These are phyloP conservation scores for Trichoplax adhaerens DNA, from an alignment of 37 sponge, comb jelly and placozoan species.

Conservation along the genomic window DNA sequence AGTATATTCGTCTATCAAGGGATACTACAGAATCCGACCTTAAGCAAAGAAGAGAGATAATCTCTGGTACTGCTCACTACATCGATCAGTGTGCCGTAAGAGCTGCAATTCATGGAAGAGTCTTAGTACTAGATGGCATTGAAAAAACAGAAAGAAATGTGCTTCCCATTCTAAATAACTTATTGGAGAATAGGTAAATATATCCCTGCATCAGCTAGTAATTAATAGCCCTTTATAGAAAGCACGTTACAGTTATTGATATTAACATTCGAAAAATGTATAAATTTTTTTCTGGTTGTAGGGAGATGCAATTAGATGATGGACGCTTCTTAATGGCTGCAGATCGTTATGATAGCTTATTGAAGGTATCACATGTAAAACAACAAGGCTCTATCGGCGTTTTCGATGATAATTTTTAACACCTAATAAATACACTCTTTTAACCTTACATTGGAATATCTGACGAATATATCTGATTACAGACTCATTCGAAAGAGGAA, in stretches of 20 bases:
- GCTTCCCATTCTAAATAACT: conserved; percentile 71
- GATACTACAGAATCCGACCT: conserved; percentile 84
- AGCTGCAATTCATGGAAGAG: conserved; percentile 59
- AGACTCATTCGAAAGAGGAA: conserved; percentile 33
- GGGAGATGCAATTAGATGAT: conserved; percentile 86
- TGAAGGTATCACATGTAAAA: conserved; percentile 9
- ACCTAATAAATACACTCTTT: neutral
- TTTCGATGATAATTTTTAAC: neutral
- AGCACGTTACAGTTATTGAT: too few relatives aligned
- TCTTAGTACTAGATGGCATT: conserved; percentile 72
- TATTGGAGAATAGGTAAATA: conserved; percentile 52
- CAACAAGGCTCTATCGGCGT: conserved; percentile 1
- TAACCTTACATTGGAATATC: neutral
- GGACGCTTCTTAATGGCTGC: conserved; percentile 65
- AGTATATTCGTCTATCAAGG: conserved; percentile 60
- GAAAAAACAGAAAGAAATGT: conserved; percentile 88
- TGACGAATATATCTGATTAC: neutral
- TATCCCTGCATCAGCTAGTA: too few relatives aligned
- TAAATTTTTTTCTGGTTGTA: neutral
- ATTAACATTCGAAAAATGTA: neutral
- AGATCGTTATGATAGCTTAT: conserved; percentile 50
- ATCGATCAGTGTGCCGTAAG: conserved; percentile 66
- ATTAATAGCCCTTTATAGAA: too few relatives aligned
- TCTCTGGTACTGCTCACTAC: conserved; percentile 39
- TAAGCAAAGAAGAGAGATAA: conserved; percentile 82